phyloP scores from a whole-genome alignment of 1,140 invertebrate genomes.

The Drosophila orosa region DNA sequence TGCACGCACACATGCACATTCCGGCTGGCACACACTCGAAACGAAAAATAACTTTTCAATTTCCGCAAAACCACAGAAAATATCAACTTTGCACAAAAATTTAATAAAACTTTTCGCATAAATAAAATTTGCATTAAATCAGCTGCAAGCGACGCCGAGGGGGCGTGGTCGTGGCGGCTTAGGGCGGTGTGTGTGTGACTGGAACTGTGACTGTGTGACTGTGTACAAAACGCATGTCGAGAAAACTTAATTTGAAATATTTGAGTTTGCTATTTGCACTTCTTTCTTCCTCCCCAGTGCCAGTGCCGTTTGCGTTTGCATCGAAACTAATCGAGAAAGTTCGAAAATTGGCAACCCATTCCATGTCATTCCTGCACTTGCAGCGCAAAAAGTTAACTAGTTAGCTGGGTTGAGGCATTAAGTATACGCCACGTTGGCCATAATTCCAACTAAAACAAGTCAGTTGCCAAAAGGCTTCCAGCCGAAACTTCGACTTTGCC shows the following conservation, averaged over 20 bases:
- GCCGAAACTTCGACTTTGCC: slow-evolving; percentile 38
- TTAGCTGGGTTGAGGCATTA: slow-evolving; percentile 51
- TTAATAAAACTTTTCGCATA: slow-evolving; percentile 83
- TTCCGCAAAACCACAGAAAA: slow-evolving; percentile 83
- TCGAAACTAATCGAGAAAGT: slow-evolving; percentile 81
- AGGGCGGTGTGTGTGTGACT: slow-evolving; percentile 25
- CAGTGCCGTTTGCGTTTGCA: slow-evolving; percentile 24
- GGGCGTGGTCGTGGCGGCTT: slow-evolving; percentile 56
- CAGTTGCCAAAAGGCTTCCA: slow-evolving; percentile 48
- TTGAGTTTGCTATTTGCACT: slow-evolving; percentile 79
- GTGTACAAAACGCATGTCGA: slow-evolving; percentile 77
- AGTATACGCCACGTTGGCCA: slow-evolving; percentile 62
- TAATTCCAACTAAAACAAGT: slow-evolving; percentile 50
- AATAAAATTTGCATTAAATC: slow-evolving; percentile 83
- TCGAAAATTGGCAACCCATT: slow-evolving; percentile 68
- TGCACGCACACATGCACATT: slow-evolving; percentile 40
- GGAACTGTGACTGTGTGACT: slow-evolving; percentile 16
- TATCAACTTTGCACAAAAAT: slow-evolving; percentile 83
- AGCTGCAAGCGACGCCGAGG: slow-evolving; percentile 69
- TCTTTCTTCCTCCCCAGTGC: slow-evolving; percentile 56
- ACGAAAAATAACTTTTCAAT: slow-evolving; percentile 80
- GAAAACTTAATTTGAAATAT: slow-evolving; percentile 83
- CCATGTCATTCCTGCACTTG: slow-evolving; percentile 23
- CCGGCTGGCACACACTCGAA: slow-evolving; percentile 12
- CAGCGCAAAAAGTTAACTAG: slow-evolving; percentile 73